Base-by-base conservation (phyloP, 1,140 invertebrate genomes). In the Acyrthosiphon pisum region DNA sequence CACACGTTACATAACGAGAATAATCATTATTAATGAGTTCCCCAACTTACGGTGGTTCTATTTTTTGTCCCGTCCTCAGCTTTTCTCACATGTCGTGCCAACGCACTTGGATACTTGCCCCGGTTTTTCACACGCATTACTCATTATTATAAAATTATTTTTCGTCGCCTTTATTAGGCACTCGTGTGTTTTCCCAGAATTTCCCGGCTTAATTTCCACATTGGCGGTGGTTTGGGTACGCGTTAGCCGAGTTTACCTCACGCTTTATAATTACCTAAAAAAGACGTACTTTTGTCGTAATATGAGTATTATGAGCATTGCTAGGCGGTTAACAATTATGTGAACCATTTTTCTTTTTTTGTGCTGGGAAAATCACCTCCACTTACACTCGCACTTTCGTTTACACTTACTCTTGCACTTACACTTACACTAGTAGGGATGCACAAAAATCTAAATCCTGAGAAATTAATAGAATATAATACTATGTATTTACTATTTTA, bases 111-210 rank as follows among this genome's bases (percentile, higher is more conserved):
- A 87, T 46, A 20, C 23, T 46, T 44, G 41, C 23, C 44, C 9
- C 84, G 2, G 23, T 46, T 87, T 44, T 87, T 44, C 41, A 87
- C 41, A 87, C 86, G 2, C 30, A n/a, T 87, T n/a, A 48, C 46
- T 87, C 30, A n/a, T 87, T 87, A 87, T n/a, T n/a, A 87, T 20
- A 8, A 87, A n/a, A 87, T 87, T 46, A 46, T 48, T 48, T 87
- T 50, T 48, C 26, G 18, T 30, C 46, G 86, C 22, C 30, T 48
- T 87, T n/a, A 87, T 87, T 87, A 48, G 86, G 6, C 18, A 11
- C 44, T 18, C 14, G 26, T 9, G 23, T 18, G 37, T 26, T 46
- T 26, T n/a, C n/a, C n/a, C n/a, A 86, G 22, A 53, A 41, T 86
- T 76, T 83, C 7, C 35, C 37, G 37, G 9, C 37, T 26, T 8